Percentiles rank a stretch among this genome's conserved stretches.
Evolutionary conservation across 2,888 invertebrate species (phyloP).

Genomic region (Galerucella pusilla): DNA sequence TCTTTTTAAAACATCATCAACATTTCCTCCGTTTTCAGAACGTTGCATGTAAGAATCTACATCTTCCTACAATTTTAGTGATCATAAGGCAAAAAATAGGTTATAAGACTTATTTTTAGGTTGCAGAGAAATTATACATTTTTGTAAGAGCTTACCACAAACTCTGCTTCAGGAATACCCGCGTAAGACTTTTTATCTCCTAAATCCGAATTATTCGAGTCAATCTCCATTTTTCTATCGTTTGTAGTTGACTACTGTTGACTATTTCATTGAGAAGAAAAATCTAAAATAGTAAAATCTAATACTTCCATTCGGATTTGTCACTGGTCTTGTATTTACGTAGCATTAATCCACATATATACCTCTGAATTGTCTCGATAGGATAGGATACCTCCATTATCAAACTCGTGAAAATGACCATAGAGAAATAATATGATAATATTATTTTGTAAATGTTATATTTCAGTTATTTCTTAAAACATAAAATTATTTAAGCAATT

Average conservation of each 20-base stretch:
- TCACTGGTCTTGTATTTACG: not conserved
- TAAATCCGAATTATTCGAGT: constrained; percentile 48
- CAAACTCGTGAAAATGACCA: too few relatives aligned
- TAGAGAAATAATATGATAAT: too few relatives aligned
- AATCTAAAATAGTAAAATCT: not conserved
- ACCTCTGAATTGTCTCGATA: too few relatives aligned
- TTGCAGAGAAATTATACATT: constrained; percentile 20
- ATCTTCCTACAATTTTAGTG: constrained; percentile 78
- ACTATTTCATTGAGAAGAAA: not conserved
- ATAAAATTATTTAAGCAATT: too few relatives aligned
- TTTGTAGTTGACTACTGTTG: not conserved
- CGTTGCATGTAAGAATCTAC: constrained; percentile 92
- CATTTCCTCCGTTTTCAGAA: constrained; percentile 83
- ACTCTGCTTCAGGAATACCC: constrained; percentile 88
- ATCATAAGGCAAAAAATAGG: constrained; percentile 44
- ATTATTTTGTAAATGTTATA: too few relatives aligned
- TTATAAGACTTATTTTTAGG: constrained; percentile 43
- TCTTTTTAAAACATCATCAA: constrained; percentile 85
- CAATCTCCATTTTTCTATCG: constrained; percentile 26
- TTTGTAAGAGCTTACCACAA: constrained; percentile 76
- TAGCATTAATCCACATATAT: not conserved
- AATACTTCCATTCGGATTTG: not conserved
- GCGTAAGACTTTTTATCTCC: constrained; percentile 74
- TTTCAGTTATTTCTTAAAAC: too few relatives aligned
- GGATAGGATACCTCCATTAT: too few relatives aligned